Base-by-base conservation (phyloP, 2,888 invertebrate species). In the Drosophila barbarae region DNA sequence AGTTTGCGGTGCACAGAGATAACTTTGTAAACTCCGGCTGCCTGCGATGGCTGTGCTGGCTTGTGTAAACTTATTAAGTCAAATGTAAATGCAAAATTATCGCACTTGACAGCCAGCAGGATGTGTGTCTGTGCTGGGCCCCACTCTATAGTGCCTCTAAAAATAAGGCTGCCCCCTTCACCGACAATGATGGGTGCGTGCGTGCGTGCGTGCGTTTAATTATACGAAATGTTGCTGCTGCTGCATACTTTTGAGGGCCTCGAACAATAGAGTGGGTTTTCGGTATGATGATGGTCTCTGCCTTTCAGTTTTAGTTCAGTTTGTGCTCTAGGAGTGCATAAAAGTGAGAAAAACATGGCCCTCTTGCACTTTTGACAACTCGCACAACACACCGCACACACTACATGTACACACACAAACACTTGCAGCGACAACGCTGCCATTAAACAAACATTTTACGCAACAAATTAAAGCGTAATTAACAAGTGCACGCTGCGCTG, bases 361-460 rank as follows among this genome's bases (percentile, higher is more conserved):
- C 46, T 38, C 52, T 63, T 42, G 30, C 63, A 63, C 66, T 63
- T 63, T 66, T 63, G 63, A 63, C 42, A 63, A 65, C 66, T 67
- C 60, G 46, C 46, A 46, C 46, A 28, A 28, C 46, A 28, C 18
- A 46, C 28, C 28, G 54, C 55, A 55, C 54, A 55, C 53, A n/a
- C 13, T 8, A 41, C 39, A 15, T 18, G 18, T 9, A 4, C 9
- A 9, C 18, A 12, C 5, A 6, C 41, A 23, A 18, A 38, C 42
- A 15, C n/a, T 67, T 35, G 36, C 30, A 50, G 44, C 47, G 61
- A 46, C 53, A 63, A 55, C 61, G 70, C 83, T 72, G 80, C 77
- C 84, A 84, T 84, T 85, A 85, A 84, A 72, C 72, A 84, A 85
- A 84, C 84, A 85, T 85, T 85, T 81, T 85, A 85, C 85, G 85